phyloP scores from a whole-genome alignment of 2,113 vertebrate genomes.

The Polyodon spathula region DNA sequence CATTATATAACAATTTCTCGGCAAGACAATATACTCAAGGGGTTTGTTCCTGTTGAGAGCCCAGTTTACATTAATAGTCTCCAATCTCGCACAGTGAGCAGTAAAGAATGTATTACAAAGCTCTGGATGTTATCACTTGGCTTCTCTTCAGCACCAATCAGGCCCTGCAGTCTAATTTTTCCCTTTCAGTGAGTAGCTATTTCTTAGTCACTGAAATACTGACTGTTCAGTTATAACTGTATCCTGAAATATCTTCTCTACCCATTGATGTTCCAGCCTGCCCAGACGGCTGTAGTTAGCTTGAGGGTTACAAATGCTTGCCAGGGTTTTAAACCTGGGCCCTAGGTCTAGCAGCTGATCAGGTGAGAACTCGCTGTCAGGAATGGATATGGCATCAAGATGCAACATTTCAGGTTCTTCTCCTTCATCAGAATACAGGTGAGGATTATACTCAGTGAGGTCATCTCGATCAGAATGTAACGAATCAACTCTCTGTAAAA shows the following conservation, averaged over 20 bases:
- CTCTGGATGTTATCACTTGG: no score
- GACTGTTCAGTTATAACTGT: no score
- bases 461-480: constrained; percentile 20
- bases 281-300: no score
- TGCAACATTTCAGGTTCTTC: constrained; percentile 13
- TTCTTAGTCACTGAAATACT: no score
- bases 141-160: no score
- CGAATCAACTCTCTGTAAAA: constrained; percentile 19
- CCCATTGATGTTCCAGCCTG: neutral
- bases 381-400: constrained; percentile 39
- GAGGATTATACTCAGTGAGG: constrained; percentile 28
- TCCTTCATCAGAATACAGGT: constrained; percentile 38
- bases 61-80: no score
- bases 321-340: constrained; percentile 28
- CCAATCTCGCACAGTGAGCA: no score
- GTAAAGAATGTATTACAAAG: no score
- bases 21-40: no score
- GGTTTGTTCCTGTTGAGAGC: no score
- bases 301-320: constrained; percentile 29
- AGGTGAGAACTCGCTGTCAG: constrained; percentile 31
- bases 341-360: constrained; percentile 28
- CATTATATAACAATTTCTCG: no score
- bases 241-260: constrained; percentile 17
- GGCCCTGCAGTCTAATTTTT: neutral
- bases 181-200: neutral